Evolutionary conservation across 2,888 invertebrate genomes (phyloP).

Genomic region (Hybos culiciformis): DNA sequence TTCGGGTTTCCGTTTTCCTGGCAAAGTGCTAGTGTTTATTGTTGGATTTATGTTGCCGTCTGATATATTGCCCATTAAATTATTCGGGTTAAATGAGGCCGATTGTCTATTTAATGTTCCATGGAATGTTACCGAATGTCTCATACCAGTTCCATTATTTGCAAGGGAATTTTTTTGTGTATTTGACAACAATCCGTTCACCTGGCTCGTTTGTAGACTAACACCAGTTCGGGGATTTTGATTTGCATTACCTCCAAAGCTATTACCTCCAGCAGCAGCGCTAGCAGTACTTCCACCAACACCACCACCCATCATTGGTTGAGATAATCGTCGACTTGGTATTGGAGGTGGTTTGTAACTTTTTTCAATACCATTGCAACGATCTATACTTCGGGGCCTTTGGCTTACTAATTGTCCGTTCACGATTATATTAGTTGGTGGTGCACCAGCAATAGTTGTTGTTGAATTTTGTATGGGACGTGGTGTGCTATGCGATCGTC

Average conservation of each 20-base stretch:
- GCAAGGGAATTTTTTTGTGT: background rate
- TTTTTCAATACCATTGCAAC: constrained; percentile 25
- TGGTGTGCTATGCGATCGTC: constrained; percentile 34
- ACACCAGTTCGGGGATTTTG: constrained; percentile 13
- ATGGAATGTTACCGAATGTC: constrained; percentile 34
- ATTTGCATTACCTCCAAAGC: constrained; percentile 6
- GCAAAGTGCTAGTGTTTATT: constrained; percentile 1
- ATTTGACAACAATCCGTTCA: constrained; percentile 7
- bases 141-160: constrained; percentile 20
- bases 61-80: constrained; percentile 10
- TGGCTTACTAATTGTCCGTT: constrained; percentile 17
- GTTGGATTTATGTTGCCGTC: constrained; percentile 6
- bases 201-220: constrained; percentile 17
- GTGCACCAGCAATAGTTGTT: constrained; percentile 11
- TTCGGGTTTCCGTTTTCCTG: constrained; percentile 20
- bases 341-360: constrained; percentile 30
- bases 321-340: constrained; percentile 24
- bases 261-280: constrained; percentile 1
- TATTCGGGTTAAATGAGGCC: constrained; percentile 6
- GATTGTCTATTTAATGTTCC: constrained; percentile 21
- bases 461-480: constrained; percentile 19
- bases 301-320: constrained; percentile 10
- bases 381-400: constrained; percentile 32
- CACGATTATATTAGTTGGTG: constrained; percentile 9
- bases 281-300: background rate